Evolutionary conservation across 1,140 invertebrate species (phyloP), one percentile per base, ranked within the genome.

Genomic region (Drosophila nigromelanica): DNA sequence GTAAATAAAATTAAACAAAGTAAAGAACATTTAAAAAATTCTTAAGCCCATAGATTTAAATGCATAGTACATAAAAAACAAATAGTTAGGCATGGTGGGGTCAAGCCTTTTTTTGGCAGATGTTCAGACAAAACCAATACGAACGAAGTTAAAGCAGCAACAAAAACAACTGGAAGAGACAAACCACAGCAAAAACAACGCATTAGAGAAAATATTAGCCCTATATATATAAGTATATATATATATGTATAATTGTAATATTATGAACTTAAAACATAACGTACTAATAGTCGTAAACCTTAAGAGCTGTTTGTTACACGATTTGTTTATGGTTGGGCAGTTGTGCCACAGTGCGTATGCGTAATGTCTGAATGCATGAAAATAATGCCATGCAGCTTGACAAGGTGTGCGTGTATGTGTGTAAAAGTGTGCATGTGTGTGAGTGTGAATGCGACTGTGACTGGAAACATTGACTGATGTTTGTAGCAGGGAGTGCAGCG

Each of bases 221-320:
- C 58, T 18, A 52, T 76, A 78, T 55, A 63, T 21, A 63, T 47
- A 70, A 54, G 47, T 62, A 70, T 48, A 76, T 27, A 27, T 6
- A 27, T 27, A 50, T 63, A 27, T 27, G 43, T 63, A 66, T 61
- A 61, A 72, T 56, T 60, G 27, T 70, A 63, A 50, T 69, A 76
- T 58, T 76, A 73, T 62, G 50, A 48, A 48, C 54, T 59, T 51
- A 59, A 33, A 33, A 21, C 15, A 63, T 69, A 63, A 61, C 14
- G 27, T 71, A 64, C 60, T 56, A 63, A 70, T 56, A 85, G 76
- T 68, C 64, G 18, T 77, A 77, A 6, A 7, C 59, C 37, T 51
- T 85, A 85, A 82, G 67, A 75, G 80, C 80, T 83, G 80, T 76
- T 82, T 82, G 80, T 83, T 83, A 78, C 77, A 76, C 59, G 62